These are phyloP conservation scores for Hirtodrosophila confusa DNA, from an alignment of 2,888 invertebrate species.

Conservation along the genomic window DNA sequence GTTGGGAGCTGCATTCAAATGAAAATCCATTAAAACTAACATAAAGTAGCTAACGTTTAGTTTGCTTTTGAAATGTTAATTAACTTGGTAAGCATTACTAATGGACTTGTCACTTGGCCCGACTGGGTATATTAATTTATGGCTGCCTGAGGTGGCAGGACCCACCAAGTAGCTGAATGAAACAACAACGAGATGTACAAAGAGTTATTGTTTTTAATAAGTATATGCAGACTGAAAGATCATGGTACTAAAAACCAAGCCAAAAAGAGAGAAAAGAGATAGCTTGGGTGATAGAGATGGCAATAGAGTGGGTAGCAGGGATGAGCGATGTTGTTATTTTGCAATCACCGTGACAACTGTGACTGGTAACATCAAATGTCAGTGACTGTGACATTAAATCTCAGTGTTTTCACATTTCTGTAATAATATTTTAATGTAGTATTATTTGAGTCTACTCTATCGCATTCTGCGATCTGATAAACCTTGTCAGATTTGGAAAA, in stretches of 20 bases:
- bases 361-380: too few species aligned
- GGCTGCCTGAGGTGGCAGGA: constrained; percentile 26
- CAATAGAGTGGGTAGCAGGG: constrained; percentile 9
- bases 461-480: too few species aligned
- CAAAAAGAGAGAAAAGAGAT: not conserved
- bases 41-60: constrained; percentile 37
- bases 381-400: too few species aligned
- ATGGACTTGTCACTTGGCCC: constrained; percentile 51
- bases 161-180: constrained; percentile 68
- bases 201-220: constrained; percentile 73
- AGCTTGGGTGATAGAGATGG: not conserved
- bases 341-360: too few species aligned
- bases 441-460: too few species aligned
- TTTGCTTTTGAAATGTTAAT: constrained; percentile 42
- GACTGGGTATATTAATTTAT: constrained; percentile 32
- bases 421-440: too few species aligned
- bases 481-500: too few species aligned
- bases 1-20: constrained; percentile 18
- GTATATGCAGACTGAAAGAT: constrained; percentile 54
- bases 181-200: constrained; percentile 37
- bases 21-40: constrained; percentile 12
- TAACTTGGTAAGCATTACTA: constrained; percentile 52
- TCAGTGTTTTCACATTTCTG: too few species aligned
- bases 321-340: too few species aligned
- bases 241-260: not conserved